These are phyloP conservation scores for Autographa pulchrina DNA, from an alignment of 2,888 invertebrate species.

Conservation along the genomic window DNA sequence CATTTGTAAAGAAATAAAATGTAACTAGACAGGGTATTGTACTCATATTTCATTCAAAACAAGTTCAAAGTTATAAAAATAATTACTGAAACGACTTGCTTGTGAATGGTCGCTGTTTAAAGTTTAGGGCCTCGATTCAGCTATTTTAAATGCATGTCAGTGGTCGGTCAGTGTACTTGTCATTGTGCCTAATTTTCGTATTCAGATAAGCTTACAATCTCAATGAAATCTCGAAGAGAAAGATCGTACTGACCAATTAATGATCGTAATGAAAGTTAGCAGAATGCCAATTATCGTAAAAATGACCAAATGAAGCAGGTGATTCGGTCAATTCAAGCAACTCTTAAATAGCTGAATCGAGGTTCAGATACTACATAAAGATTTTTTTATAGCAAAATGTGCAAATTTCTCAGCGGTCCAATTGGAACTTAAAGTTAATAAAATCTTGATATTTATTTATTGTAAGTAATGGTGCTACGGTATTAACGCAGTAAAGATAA, in stretches of 20 bases:
- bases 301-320: too few species aligned
- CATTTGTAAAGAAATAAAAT: background rate
- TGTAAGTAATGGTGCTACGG: conserved; percentile 41
- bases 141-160: too few species aligned
- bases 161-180: too few species aligned
- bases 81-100: conserved; percentile 36
- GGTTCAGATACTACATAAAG: conserved; percentile 8
- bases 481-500: conserved; percentile 46
- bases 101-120: conserved; percentile 23
- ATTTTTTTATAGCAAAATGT: conserved; percentile 24
- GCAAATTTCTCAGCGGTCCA: conserved; percentile 35
- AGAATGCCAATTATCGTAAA: too few species aligned
- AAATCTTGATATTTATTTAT: conserved; percentile 39
- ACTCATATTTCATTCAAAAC: conserved; percentile 39
- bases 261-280: too few species aligned
- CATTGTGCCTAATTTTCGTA: too few species aligned
- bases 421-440: conserved; percentile 40
- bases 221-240: too few species aligned
- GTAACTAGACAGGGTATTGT: conserved; percentile 20
- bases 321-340: too few species aligned
- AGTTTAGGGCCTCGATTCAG: background rate
- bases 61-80: conserved; percentile 40
- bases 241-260: too few species aligned
- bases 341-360: too few species aligned
- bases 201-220: too few species aligned